These are phyloP conservation scores for Rhinoderma darwinii DNA, from an alignment of 2,113 vertebrate genomes.

Conservation along the genomic window DNA sequence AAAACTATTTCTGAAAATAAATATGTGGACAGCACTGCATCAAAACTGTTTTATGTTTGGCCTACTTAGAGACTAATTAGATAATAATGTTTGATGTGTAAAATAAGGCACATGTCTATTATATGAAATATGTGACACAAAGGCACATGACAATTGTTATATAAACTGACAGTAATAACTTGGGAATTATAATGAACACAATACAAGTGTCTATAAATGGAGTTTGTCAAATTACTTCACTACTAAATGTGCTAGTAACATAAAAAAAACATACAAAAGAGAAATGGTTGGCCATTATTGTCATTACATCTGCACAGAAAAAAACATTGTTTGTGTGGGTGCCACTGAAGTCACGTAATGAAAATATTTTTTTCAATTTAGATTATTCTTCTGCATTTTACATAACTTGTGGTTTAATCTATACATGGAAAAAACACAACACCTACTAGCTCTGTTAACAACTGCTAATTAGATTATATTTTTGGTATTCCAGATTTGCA, in stretches of 20 bases:
- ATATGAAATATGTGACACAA: no score
- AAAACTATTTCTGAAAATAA: no score
- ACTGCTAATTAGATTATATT: background rate
- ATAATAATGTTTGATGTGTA: background rate
- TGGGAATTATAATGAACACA: background rate
- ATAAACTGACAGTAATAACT: constrained; percentile 5
- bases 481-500: background rate
- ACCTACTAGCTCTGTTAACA: background rate
- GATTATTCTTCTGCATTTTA: background rate
- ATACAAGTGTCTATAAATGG: background rate
- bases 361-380: background rate
- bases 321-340: background rate
- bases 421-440: background rate
- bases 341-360: background rate
- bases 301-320: background rate
- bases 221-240: background rate
- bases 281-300: background rate
- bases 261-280: background rate
- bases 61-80: background rate
- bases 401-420: background rate
- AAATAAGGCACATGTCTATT: background rate
- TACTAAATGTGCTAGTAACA: background rate
- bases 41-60: background rate
- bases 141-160: no score
- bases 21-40: no score